A percentile compares a stretch with the other conserved stretches of the same genome.
phyloP scores from a whole-genome alignment of 1,140 invertebrate genomes.

The Meloidogyne floridensis region DNA sequence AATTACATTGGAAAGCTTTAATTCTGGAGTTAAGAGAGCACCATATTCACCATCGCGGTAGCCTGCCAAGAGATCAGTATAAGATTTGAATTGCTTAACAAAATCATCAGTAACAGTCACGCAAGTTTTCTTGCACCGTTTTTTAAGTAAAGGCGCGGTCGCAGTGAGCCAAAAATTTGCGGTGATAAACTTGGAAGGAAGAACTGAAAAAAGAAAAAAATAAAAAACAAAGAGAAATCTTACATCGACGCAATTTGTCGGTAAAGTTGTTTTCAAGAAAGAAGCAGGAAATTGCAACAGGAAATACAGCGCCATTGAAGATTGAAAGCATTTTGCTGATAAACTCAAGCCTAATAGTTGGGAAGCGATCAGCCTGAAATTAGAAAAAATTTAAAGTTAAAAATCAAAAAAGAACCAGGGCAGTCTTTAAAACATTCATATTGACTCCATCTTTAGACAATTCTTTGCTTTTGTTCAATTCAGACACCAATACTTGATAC shows the following conservation, averaged over 20 bases:
- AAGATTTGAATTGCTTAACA: constrained; percentile 10
- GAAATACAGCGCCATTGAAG: constrained; percentile 20
- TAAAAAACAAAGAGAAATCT: neutral
- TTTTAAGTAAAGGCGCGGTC: neutral
- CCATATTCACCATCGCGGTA: constrained; percentile 14
- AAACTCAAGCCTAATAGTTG: constrained; percentile 18
- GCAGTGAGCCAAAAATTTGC: constrained; percentile 4
- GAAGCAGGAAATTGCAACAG: constrained; percentile 36
- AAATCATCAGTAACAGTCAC: neutral
- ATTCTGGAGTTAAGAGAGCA: constrained; percentile 2
- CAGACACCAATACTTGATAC: neutral
- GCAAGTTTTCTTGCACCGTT: neutral
- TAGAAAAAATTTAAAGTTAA: neutral
- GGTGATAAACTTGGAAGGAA: neutral
- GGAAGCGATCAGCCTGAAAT: constrained; percentile 14
- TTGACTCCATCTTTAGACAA: neutral
- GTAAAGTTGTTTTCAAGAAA: constrained; percentile 38
- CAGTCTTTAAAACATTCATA: neutral
- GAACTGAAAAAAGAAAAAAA: neutral
- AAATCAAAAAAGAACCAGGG: neutral
- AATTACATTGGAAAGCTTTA: constrained; percentile 27
- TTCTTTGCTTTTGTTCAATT: neutral
- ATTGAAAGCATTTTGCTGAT: constrained; percentile 24
- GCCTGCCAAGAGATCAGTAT: neutral
- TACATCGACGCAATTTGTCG: constrained; percentile 32